Evolutionary conservation across 1,140 invertebrate species (phyloP).

Genomic region (Acromyrmex heyeri): DNA sequence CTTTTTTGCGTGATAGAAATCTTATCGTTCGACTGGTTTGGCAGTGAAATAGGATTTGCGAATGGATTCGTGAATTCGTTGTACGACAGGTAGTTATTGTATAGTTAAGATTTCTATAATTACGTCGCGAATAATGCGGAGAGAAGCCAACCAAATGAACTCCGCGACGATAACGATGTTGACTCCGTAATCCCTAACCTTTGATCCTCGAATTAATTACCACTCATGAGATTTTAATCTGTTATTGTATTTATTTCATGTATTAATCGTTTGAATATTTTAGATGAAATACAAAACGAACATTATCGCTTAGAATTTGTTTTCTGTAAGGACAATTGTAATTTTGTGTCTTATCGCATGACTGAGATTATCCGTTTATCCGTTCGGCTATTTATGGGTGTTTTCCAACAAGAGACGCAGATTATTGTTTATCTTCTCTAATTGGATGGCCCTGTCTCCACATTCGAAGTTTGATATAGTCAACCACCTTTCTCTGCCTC

Average conservation of each 20-base stretch:
- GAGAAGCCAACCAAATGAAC: not conserved
- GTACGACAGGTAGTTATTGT: not conserved
- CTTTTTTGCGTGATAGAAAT: constrained; percentile 15
- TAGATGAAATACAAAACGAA: not conserved
- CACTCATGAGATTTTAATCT: not conserved
- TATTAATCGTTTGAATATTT: not conserved
- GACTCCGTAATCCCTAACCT: not conserved
- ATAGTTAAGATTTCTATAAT: not conserved
- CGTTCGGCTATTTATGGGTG: not conserved
- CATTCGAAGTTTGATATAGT: too few relatives aligned
- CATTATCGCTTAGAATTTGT: not conserved
- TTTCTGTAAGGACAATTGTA: not conserved
- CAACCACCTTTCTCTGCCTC: too few relatives aligned
- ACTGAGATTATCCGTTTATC: not conserved
- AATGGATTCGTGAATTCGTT: not conserved
- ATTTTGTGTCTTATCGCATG: not conserved
- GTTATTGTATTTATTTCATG: not conserved
- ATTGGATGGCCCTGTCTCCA: too few relatives aligned
- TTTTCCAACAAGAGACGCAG: not conserved
- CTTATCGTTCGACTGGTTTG: not conserved
- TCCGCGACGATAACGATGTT: not conserved
- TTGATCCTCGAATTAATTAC: not conserved
- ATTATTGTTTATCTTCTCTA: too few relatives aligned
- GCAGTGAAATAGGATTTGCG: constrained; percentile 1
- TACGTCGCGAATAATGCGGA: not conserved